Percentiles rank a stretch among this genome's conserved stretches.
Evolutionary conservation across 1,140 invertebrate genomes (phyloP).

Genomic region (Solenopsis fugax): DNA sequence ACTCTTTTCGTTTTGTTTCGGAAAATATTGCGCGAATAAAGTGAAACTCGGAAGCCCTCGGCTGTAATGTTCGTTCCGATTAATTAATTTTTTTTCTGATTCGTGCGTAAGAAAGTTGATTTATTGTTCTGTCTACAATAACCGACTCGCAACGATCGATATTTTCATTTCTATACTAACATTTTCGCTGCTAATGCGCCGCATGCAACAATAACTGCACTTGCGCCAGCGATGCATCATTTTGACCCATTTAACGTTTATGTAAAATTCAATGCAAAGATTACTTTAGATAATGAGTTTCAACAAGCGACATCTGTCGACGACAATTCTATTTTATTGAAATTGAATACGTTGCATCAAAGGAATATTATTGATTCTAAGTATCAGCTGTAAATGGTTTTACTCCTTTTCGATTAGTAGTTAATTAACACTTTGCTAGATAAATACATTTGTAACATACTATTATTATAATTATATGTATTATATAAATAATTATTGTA

Average conservation of each 20-base stretch:
- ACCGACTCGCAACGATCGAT: neutral
- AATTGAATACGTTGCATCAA: neutral
- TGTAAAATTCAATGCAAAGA: conserved; percentile 10
- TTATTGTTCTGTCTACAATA: neutral
- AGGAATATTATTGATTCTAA: neutral
- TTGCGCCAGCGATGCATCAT: neutral
- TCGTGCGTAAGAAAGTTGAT: no score
- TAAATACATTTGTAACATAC: neutral
- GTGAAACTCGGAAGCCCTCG: neutral
- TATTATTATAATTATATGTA: no score
- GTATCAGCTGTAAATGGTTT: neutral
- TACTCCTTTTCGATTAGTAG: neutral
- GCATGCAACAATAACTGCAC: neutral
- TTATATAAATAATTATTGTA: no score
- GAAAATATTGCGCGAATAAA: neutral
- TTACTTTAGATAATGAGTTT: conserved; percentile 8
- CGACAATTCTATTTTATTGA: neutral
- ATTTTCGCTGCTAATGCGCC: neutral
- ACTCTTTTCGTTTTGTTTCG: neutral
- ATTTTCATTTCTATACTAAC: neutral
- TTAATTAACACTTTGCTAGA: neutral
- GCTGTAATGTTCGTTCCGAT: neutral
- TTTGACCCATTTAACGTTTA: neutral
- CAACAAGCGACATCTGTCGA: neutral
- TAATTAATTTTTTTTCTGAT: neutral